phyloP scores from a whole-genome alignment of 2,888 invertebrate species.

The Listrodromus nycthemerus region DNA sequence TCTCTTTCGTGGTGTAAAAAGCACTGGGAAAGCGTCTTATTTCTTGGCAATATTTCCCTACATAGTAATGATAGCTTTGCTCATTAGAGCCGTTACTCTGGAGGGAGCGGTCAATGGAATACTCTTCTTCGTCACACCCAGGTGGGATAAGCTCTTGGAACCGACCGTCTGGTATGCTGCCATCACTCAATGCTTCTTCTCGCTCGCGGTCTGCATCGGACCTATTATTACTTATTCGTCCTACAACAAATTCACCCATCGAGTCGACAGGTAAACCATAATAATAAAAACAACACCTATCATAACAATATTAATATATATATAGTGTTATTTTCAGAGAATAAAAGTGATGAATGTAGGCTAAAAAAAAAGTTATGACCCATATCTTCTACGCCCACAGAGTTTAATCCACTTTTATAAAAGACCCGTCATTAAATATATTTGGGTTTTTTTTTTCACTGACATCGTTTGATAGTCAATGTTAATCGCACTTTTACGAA shows the following conservation, averaged over 20 bases:
- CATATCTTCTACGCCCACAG: too few relatives aligned
- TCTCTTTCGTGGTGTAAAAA: conserved; percentile 86
- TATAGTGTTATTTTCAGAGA: too few relatives aligned
- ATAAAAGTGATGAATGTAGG: neutral
- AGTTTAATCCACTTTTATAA: too few relatives aligned
- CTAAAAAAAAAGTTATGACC: too few relatives aligned
- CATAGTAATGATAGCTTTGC: conserved; percentile 86
- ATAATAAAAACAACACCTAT: too few relatives aligned
- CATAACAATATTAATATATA: too few relatives aligned
- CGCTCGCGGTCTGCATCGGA: conserved; percentile 87
- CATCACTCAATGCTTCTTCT: conserved; percentile 88
- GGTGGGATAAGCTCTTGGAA: conserved; percentile 88
- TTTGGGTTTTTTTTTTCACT: too few relatives aligned
- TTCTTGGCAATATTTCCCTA: conserved; percentile 90
- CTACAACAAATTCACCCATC: conserved; percentile 87
- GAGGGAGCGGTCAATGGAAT: conserved; percentile 88
- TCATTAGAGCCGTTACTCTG: conserved; percentile 87
- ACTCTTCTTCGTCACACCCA: conserved; percentile 88
- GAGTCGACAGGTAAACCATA: conserved; percentile 85
- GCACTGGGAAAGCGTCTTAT: conserved; percentile 88
- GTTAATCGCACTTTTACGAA: too few relatives aligned
- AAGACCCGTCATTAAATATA: too few relatives aligned
- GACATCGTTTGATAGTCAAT: too few relatives aligned
- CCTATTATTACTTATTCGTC: conserved; percentile 88
- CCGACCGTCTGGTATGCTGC: conserved; percentile 88